Evolutionary conservation across 1,140 invertebrate genomes (phyloP), one percentile per base, ranked within the genome.

Genomic region (Orius insidiosus): DNA sequence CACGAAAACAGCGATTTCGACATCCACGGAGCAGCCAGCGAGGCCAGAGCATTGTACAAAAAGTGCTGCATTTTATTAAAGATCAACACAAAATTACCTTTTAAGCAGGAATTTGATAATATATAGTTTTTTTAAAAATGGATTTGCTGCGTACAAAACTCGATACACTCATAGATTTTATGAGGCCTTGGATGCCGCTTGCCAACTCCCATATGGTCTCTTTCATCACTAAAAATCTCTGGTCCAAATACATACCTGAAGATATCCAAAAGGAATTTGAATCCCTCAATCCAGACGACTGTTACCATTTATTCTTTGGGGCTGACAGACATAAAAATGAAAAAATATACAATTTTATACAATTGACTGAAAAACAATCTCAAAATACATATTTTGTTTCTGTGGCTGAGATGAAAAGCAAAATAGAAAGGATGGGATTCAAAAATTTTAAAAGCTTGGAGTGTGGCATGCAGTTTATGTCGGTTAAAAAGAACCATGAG

Each of bases 401-500:
- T 24, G 24, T 24, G 24, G 24, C 24, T 24, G 24, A 24, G 24
- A 24, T 24, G 24, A 24, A 24, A 24, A 7, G 3, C 24, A 24
- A 24, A 24, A 24, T 24, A 3, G 24, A 24, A 24, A 24, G n/a
- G 3, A 24, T 24, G 24, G 24, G 24, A 3, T 24, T 24, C 24
- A 24, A 24, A 24, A 24, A 24, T 24, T 24, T 24, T 24, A 24
- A 24, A 24, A 24, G 24, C 24, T 24, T 24, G 24, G 24, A 24
- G 7, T 24, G 24, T 24, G 24, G 24, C 3, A 24, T 24, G 24
- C 24, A 75, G 5, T 60, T 59, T 14, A 59, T 59, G 57, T 54
- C 68, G 8, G 59, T 66, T 16, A 90, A 90, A 59, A 92, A 92
- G 56, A 72, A 68, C 45, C 81, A 89, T 60, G 85, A 92, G 68